Conservation (phyloP, 2,113 vertebrate species). For the Corythornis madagascariensis region DNA sequence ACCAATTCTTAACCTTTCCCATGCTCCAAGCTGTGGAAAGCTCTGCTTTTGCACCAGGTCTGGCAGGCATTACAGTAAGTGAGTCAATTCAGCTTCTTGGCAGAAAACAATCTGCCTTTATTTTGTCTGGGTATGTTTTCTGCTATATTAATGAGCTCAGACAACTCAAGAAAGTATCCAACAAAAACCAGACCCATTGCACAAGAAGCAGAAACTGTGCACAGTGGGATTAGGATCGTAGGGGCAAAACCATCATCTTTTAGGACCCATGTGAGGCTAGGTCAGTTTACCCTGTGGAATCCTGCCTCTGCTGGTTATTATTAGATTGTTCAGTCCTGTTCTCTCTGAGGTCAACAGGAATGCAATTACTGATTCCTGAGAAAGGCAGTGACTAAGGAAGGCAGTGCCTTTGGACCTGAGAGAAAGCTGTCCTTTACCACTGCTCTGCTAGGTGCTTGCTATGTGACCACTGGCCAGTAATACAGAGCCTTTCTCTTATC, state of each 20-base stretch:
- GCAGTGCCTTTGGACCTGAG: not conserved
- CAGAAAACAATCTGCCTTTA: conserved; percentile 16
- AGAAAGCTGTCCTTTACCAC: not conserved
- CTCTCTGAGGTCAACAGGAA: not conserved
- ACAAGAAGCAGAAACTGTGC: not conserved
- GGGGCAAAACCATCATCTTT: not conserved
- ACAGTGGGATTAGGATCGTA: not conserved
- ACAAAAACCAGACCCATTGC: conserved; percentile 8
- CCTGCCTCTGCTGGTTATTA: not conserved
- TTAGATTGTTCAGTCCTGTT: not conserved
- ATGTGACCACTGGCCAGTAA: not conserved
- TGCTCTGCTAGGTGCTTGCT: not conserved
- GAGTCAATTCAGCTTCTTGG: conserved; percentile 58
- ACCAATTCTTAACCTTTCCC: conserved; percentile 56
- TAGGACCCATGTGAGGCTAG: not conserved
- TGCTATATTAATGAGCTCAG: conserved; percentile 48
- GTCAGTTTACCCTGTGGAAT: not conserved
- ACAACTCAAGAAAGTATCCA: not conserved
- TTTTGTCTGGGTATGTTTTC: conserved; percentile 55
- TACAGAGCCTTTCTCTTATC: not conserved
- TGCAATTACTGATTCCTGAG: not conserved
- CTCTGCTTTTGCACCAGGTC: conserved; percentile 44
- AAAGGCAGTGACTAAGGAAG: not conserved
- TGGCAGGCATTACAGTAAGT: conserved; percentile 35
- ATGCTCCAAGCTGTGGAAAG: conserved; percentile 35